A percentile compares a stretch with the other conserved stretches of the same genome.
Evolutionary conservation across 1,140 invertebrate species (phyloP).

Genomic region (Parasteatoda tepidariorum): DNA sequence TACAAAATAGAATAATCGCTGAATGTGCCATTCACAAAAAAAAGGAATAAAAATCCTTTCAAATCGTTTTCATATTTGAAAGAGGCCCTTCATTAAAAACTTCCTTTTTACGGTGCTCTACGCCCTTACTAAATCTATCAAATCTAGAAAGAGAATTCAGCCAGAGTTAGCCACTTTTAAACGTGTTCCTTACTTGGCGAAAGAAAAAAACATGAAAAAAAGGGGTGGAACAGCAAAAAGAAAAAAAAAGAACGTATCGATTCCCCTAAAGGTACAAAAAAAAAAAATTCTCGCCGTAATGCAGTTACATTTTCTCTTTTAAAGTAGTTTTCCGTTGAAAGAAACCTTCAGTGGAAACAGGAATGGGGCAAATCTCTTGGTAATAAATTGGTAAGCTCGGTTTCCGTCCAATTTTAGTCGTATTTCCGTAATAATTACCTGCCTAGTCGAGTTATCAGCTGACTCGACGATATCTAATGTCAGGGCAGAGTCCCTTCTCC

Average conservation of each 20-base stretch:
- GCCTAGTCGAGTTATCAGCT: slow-evolving; percentile 57
- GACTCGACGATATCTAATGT: slow-evolving; percentile 60
- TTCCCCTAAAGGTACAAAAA: slow-evolving; percentile 18
- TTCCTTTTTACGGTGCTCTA: neutral
- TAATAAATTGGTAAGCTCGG: slow-evolving; percentile 58
- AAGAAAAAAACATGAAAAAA: neutral
- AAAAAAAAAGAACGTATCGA: neutral
- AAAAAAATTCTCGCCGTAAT: slow-evolving; percentile 35
- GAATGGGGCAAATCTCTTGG: slow-evolving; percentile 40
- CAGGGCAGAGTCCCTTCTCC: slow-evolving; percentile 33
- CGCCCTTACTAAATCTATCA: slow-evolving; percentile 42
- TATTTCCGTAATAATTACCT: slow-evolving; percentile 62
- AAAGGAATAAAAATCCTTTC: neutral
- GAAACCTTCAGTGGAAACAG: slow-evolving; percentile 48
- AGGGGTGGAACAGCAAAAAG: neutral
- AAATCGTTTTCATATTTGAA: neutral
- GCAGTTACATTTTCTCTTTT: slow-evolving; percentile 40
- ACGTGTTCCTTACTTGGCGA: slow-evolving; percentile 37
- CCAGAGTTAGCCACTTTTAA: slow-evolving; percentile 42
- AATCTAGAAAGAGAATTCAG: slow-evolving; percentile 52
- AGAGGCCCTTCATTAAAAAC: slow-evolving; percentile 54
- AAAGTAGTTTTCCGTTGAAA: neutral
- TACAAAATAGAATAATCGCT: slow-evolving; percentile 30
- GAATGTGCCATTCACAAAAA: slow-evolving; percentile 25
- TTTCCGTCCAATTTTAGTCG: slow-evolving; percentile 59